These are phyloP conservation scores for Montipora cactus DNA, from an alignment of 64 coral and sea anemone species.

Conservation along the genomic window DNA sequence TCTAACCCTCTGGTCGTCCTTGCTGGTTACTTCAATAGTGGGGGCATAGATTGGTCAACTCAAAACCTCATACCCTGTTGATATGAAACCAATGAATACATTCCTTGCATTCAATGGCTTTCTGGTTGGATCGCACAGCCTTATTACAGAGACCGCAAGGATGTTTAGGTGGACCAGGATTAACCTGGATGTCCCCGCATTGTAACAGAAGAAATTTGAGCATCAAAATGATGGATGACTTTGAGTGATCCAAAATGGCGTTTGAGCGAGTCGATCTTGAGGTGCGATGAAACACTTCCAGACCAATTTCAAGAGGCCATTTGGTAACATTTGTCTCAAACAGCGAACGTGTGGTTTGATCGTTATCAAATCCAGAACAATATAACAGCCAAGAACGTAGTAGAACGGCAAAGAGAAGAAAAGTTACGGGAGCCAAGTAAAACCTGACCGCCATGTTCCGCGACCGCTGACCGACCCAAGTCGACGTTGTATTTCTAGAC, in stretches of 20 bases:
- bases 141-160: conserved; percentile 47
- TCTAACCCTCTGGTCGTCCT: no score
- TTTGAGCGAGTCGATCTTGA: not conserved
- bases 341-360: not conserved
- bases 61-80: not conserved
- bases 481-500: no score
- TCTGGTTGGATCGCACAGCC: conserved; percentile 38
- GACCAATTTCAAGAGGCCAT: not conserved
- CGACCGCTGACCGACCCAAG: no score
- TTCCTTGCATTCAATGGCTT: conserved; percentile 43
- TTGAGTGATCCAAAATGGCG: conserved; percentile 33
- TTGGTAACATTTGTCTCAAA: not conserved
- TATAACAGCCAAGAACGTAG: not conserved
- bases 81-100: conserved; percentile 51
- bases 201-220: not conserved
- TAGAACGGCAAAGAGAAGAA: not conserved
- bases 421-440: not conserved
- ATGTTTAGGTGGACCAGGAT: conserved; percentile 43
- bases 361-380: not conserved
- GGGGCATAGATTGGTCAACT: no score
- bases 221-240: not conserved
- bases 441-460: no score
- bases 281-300: not conserved
- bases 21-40: no score
- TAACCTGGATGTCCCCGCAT: conserved; percentile 6